Conservation (phyloP, 30 jellyfish, hydroid and myxozoan species). For the Pseudorhiza aurosa region DNA sequence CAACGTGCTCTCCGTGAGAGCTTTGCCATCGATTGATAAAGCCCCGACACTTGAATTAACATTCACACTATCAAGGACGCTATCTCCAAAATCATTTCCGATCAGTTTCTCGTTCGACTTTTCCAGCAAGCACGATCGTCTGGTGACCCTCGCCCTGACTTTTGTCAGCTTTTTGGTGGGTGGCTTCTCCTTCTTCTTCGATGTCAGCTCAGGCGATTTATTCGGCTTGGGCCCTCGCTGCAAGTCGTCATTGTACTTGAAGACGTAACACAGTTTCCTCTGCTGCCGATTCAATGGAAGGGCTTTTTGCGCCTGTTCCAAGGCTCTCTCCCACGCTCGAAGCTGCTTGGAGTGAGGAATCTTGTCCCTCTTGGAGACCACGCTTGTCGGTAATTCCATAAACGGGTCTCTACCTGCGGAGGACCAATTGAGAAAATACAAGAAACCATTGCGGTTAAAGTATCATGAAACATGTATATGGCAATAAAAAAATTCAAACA, state of each 20-base stretch:
- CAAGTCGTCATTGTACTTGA: constrained; percentile 61
- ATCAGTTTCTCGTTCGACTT: not conserved
- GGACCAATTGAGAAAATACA: not conserved
- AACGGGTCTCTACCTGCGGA: constrained; percentile 78
- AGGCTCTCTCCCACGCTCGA: constrained; percentile 84
- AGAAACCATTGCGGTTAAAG: not conserved
- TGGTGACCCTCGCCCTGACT: constrained; percentile 30
- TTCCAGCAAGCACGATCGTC: constrained; percentile 46
- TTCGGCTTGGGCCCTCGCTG: constrained; percentile 20
- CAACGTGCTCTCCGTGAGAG: not conserved
- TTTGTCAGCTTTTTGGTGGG: constrained; percentile 21
- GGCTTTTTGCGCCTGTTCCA: constrained; percentile 88
- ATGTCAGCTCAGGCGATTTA: constrained; percentile 29
- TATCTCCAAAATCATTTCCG: not conserved
- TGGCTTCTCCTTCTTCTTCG: constrained; percentile 38
- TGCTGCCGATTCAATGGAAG: constrained; percentile 74
- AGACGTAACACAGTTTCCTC: constrained; percentile 70
- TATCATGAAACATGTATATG: not conserved
- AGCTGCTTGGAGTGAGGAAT: constrained; percentile 55
- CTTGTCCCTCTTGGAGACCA: constrained; percentile 48
- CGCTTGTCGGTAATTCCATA: constrained; percentile 43
- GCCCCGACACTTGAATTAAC: not conserved
- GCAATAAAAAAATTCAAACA: not conserved
- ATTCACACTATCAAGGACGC: not conserved
- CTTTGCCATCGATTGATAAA: not conserved